A percentile compares a stretch with the other conserved stretches of the same genome.
Conservation (phyloP, 23 tunicate genomes). For the Phallusia fumigata region DNA sequence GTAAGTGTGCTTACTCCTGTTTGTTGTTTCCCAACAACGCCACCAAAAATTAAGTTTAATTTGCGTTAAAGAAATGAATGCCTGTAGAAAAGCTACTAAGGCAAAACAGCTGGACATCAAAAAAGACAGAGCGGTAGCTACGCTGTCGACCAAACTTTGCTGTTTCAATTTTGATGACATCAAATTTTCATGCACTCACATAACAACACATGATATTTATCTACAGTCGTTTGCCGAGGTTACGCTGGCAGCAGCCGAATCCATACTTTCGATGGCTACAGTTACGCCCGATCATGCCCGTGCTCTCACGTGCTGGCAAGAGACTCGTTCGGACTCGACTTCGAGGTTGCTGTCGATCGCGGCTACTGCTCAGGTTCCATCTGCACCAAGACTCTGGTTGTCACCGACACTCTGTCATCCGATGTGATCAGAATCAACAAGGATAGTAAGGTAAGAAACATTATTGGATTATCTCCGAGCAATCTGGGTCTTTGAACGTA, state of each 20-base stretch:
- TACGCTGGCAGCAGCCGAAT: constrained; percentile 88
- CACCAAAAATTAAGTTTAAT: no score
- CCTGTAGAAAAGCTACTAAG: no score
- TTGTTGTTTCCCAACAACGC: background rate
- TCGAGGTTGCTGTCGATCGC: constrained; percentile 73
- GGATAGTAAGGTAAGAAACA: background rate
- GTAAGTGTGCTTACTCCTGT: constrained; percentile 33
- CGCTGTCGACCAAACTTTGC: no score
- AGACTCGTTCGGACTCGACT: constrained; percentile 84
- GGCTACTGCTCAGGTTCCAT: constrained; percentile 62
- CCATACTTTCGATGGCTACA: constrained; percentile 82
- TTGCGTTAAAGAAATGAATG: no score
- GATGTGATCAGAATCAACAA: constrained; percentile 19
- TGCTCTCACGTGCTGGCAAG: constrained; percentile 81
- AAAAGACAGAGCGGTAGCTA: no score
- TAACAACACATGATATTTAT: background rate
- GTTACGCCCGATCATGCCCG: constrained; percentile 88
- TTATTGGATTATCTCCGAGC: no score
- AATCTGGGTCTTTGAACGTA: no score
- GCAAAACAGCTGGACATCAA: no score
- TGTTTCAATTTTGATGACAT: no score
- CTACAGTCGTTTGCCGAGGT: constrained; percentile 82
- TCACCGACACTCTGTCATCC: constrained; percentile 47
- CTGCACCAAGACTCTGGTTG: constrained; percentile 69
- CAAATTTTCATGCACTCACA: no score